These are phyloP conservation scores for Mustela nigripes DNA, from an alignment of 2,113 vertebrate genomes.

Conservation along the genomic window DNA sequence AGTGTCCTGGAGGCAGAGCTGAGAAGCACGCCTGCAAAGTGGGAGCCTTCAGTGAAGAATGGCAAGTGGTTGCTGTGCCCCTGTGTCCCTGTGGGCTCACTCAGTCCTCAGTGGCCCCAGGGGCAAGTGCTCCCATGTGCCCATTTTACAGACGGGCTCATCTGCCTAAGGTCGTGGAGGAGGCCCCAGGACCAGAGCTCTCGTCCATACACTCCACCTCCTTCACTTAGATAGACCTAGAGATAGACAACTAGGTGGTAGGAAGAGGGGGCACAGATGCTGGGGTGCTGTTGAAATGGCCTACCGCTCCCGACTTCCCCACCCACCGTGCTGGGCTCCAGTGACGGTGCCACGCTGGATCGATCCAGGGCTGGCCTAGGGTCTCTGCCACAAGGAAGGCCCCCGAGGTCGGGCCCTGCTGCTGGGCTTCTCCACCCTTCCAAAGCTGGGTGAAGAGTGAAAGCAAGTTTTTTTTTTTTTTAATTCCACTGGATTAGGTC, in stretches of 20 bases:
- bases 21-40: fast-evolving
- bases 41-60: fast-evolving
- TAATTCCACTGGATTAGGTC: background rate
- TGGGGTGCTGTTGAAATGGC: background rate
- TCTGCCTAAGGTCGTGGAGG: background rate
- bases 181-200: background rate
- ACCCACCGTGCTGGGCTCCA: fast-evolving
- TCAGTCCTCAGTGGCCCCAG: background rate
- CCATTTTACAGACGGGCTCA: background rate
- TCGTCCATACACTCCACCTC: background rate
- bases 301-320: background rate
- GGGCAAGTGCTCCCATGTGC: background rate
- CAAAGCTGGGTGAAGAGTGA: background rate
- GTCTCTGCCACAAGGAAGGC: too few relatives aligned
- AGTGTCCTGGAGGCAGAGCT: background rate
- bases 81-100: fast-evolving
- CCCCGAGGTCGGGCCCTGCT: too few relatives aligned
- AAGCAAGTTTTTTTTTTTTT: background rate
- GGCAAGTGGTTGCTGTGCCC: fast-evolving
- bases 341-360: fast-evolving
- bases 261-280: background rate
- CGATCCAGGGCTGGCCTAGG: fast-evolving
- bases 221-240: too few relatives aligned
- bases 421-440: background rate
- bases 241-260: background rate